Conservation (phyloP, 2,797 vertebrate species). For the Danio albolineatus region DNA sequence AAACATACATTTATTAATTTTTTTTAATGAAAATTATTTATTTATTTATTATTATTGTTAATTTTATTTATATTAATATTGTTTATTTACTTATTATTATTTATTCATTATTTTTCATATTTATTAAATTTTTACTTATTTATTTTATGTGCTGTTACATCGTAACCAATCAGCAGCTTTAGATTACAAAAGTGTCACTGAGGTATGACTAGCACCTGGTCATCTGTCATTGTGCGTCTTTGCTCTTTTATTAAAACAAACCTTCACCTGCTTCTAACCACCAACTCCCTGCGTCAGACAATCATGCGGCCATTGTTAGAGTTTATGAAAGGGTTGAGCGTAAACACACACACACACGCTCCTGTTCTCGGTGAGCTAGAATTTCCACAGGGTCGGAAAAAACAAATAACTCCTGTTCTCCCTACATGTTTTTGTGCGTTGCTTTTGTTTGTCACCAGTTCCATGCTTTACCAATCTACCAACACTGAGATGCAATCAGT, state of each 20-base stretch:
- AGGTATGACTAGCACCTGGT: conserved; percentile 7
- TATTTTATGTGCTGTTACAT: not conserved
- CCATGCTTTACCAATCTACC: not conserved
- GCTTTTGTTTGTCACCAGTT: not conserved
- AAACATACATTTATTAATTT: too few species aligned
- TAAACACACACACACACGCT: conserved; percentile 14
- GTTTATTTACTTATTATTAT: too few species aligned
- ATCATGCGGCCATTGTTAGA: not conserved
- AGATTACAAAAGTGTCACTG: not conserved
- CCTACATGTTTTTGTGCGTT: not conserved
- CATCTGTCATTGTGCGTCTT: not conserved
- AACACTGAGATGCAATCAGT: conserved; percentile 5
- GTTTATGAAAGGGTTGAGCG: conserved; percentile 16
- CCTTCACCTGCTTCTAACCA: conserved; percentile 32
- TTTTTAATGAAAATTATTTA: too few species aligned
- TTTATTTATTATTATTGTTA: too few species aligned
- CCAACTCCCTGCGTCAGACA: not conserved
- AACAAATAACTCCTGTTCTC: not conserved
- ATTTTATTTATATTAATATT: too few species aligned
- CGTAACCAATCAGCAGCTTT: not conserved
- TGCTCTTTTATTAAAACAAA: conserved; percentile 25
- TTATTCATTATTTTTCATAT: too few species aligned
- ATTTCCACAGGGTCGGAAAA: conserved; percentile 18
- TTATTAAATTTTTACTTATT: not conserved
- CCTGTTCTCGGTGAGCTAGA: conserved; percentile 42